A percentile compares a stretch with the other conserved stretches of the same genome.
Evolutionary conservation across 2,797 vertebrate genomes (phyloP).

Genomic region (Gymnocypris eckloni): DNA sequence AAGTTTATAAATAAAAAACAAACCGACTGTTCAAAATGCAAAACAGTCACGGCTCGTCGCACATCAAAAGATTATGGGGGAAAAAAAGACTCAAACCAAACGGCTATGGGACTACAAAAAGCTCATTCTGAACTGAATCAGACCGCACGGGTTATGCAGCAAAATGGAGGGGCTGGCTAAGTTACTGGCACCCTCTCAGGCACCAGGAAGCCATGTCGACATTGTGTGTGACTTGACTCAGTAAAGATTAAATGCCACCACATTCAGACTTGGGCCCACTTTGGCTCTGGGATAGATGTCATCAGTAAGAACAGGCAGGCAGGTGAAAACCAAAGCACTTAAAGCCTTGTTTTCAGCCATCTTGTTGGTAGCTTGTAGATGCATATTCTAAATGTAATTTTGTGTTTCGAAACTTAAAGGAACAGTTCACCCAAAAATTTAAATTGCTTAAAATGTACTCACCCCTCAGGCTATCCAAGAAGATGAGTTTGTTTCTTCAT

Average conservation of each 20-base stretch:
- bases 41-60: not conserved
- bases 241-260: conserved; percentile 39
- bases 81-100: conserved; percentile 2
- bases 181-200: conserved; percentile 47
- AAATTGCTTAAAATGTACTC: not conserved
- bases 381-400: not conserved
- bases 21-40: not conserved
- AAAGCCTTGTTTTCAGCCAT: conserved; percentile 33
- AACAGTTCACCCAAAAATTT: not conserved
- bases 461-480: not conserved
- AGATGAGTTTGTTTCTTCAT: not conserved
- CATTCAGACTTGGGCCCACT: conserved; percentile 48
- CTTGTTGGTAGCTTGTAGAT: not conserved
- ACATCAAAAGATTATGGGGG: not conserved
- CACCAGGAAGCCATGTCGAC: conserved; percentile 60
- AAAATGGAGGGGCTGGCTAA: conserved; percentile 51
- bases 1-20: not conserved
- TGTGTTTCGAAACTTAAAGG: not conserved
- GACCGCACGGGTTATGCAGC: conserved; percentile 35
- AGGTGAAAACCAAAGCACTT: conserved; percentile 15
- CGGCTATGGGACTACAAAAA: conserved; percentile 19
- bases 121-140: conserved; percentile 33
- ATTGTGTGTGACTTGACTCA: conserved; percentile 57
- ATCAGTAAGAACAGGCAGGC: conserved; percentile 34
- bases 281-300: conserved; percentile 26